A percentile compares a stretch with the other conserved stretches of the same genome.
Conservation (phyloP, 2,113 vertebrate species). For the Protobothrops flavoviridis region DNA sequence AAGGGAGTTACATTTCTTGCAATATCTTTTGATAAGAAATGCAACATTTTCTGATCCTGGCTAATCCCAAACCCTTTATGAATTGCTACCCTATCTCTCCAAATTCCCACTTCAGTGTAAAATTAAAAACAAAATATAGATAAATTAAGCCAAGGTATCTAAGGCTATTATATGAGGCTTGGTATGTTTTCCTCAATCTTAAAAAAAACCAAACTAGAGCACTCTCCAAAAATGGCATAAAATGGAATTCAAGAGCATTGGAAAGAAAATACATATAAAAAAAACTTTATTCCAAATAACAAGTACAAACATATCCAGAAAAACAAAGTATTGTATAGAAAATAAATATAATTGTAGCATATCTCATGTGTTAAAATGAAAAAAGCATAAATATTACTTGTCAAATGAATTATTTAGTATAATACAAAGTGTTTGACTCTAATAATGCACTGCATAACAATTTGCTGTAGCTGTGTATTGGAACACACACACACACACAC, state of each 20-base stretch:
- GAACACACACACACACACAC: neutral
- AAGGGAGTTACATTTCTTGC: conserved; percentile 52
- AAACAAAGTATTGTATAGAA: neutral
- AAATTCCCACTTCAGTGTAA: conserved; percentile 28
- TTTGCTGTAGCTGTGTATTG: neutral
- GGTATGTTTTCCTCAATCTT: neutral
- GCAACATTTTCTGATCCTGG: conserved; percentile 47
- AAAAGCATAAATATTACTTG: neutral
- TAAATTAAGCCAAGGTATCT: conserved; percentile 3
- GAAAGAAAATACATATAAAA: neutral
- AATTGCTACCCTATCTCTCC: conserved; percentile 24
- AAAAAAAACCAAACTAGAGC: neutral
- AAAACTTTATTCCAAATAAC: neutral
- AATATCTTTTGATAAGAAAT: conserved; percentile 26
- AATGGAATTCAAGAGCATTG: neutral
- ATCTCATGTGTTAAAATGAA: neutral
- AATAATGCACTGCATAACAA: neutral
- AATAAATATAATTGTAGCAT: neutral
- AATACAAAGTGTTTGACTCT: neutral
- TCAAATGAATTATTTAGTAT: neutral
- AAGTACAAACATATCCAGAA: neutral
- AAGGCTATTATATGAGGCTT: neutral
- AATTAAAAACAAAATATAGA: conserved; percentile 33
- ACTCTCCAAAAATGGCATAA: neutral
- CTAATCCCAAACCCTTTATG: conserved; percentile 35